Evolutionary conservation across 92 coral and sea anemone species (phyloP), one percentile per base, ranked within the genome.

Genomic region (Actinostola sp.): DNA sequence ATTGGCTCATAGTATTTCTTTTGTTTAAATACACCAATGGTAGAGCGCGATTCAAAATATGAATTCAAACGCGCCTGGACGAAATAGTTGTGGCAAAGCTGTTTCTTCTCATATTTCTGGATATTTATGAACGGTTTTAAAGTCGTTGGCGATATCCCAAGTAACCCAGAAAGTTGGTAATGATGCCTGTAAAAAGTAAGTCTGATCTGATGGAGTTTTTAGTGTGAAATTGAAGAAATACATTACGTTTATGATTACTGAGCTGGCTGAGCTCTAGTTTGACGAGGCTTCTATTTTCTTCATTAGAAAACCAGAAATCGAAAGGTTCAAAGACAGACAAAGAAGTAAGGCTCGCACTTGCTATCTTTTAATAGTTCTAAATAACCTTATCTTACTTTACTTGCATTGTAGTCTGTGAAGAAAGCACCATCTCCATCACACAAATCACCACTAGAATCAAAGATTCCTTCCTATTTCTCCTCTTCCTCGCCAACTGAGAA

Each of bases 11-110:
- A 10, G 32, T 10, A 14, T 42, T 9, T 2, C 79, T n/a, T 58
- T 63, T 71, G 72, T 60, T 65, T 35, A 16, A 21, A 28, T 29
- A 13, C 30, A 45, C 92, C 92, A 87, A 87, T 87, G 71, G 72
- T 6, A 77, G 26, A 45, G 21, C 4, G 45, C 29, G 82, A 35
- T 73, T 50, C 81, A 76, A 87, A 87, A 82, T 82, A 73, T 84
- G 67, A 82, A 87, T 60, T 61, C 21, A 25, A 57, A 57, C 39
- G 63, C 63, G 36, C 63, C 36, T 57, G 63, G 61, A 25, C 13
- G 29, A 23, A 54, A 54, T 10, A 21, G n/a, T 21, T 54, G 61
- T n/a, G n/a, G n/a, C n/a, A n/a, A n/a, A n/a, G n/a, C n/a, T n/a
- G n/a, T n/a, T n/a, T n/a, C 45, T 39, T 39, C 14, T 39, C 45